Evolutionary conservation across 2,113 vertebrate species (phyloP).

Genomic region (Apodemus sylvaticus): DNA sequence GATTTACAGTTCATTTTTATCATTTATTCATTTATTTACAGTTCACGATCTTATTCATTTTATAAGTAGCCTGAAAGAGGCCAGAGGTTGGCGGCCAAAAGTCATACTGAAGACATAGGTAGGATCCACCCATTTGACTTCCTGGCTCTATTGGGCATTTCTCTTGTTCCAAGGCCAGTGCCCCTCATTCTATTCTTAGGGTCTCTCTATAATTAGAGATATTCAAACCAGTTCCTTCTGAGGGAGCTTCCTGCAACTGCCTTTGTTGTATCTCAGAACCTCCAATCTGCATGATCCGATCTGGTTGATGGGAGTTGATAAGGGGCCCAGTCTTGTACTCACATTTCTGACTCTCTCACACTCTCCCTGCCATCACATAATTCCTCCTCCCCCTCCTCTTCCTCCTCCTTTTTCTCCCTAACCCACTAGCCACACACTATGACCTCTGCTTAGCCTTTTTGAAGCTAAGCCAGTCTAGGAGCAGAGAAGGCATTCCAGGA

Average conservation of each 20-base stretch:
- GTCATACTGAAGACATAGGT: conserved; percentile 4
- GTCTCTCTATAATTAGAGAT: not conserved
- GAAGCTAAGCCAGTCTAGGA: conserved; percentile 20
- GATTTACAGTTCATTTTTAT: conserved; percentile 50
- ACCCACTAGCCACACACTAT: not conserved
- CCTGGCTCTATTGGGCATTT: not conserved
- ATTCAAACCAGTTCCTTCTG: not conserved
- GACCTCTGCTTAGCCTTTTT: conserved; percentile 8
- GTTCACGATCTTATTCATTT: conserved; percentile 54
- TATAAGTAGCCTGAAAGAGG: conserved; percentile 51
- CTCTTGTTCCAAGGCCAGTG: not conserved
- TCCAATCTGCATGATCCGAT: not conserved
- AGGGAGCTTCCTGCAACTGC: not conserved
- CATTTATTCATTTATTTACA: too few relatives aligned
- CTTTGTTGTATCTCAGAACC: not conserved
- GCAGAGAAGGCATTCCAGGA: conserved; percentile 32
- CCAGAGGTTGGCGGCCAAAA: conserved; percentile 34
- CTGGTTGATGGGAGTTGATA: not conserved
- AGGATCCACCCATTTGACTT: not conserved
- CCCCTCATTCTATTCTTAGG: not conserved
- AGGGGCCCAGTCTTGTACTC: not conserved
- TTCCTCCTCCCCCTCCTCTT: not conserved
- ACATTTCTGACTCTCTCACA: not conserved
- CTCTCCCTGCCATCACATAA: not conserved
- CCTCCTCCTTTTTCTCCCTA: not conserved